Base-by-base conservation (phyloP, 2,797 vertebrate genomes). In the Eulemur albifrons region DNA sequence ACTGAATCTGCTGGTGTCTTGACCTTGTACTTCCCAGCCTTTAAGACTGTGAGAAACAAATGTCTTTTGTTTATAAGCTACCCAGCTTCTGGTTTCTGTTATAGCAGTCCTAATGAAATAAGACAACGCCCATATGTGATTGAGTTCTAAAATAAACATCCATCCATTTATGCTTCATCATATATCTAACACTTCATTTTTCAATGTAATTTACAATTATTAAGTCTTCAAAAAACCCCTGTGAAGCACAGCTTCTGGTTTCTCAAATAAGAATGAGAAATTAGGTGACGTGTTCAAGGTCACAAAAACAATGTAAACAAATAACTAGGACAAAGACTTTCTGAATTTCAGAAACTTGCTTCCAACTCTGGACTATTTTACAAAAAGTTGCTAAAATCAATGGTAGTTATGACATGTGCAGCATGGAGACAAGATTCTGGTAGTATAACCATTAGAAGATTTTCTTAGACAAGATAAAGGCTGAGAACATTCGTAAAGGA, bases 241-340 rank as follows among this genome's bases (percentile, higher is more conserved):
- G n/a, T 88, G 43, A 80, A 90, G 18, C 50, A 85, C n/a, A 81
- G 27, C 40, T 87, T 69, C 50, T 81, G 35, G 45, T 79, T 94
- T 94, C 63, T 90, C 40, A 48, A 95, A 80, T 79, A 87, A 92
- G 65, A 54, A 92, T 83, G 65, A 84, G 23, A 35, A 93, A 90
- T 93, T 90, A 35, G 40, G 32, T 72, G 52, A 87, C 40, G 83
- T 38, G 3, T 45, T 93, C 79, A 88, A 85, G 72, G 82, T 85
- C 80, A 85, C 18, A 79, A 75, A 87, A 87, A 95, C 57, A 87
- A 79, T 27, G 15, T 80, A 94, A 82, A 89, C 57, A 79, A 90
- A 92, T 2, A 92, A 38, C 21, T 57, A 93, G n/a, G 35, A 88
- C 59, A 86, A 84, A 76, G 69, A 80, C 32, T 90, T 88, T 77